A percentile compares a stretch with the other conserved stretches of the same genome.
phyloP scores from a whole-genome alignment of 2,113 vertebrate genomes.

The Macaca mulatta region DNA sequence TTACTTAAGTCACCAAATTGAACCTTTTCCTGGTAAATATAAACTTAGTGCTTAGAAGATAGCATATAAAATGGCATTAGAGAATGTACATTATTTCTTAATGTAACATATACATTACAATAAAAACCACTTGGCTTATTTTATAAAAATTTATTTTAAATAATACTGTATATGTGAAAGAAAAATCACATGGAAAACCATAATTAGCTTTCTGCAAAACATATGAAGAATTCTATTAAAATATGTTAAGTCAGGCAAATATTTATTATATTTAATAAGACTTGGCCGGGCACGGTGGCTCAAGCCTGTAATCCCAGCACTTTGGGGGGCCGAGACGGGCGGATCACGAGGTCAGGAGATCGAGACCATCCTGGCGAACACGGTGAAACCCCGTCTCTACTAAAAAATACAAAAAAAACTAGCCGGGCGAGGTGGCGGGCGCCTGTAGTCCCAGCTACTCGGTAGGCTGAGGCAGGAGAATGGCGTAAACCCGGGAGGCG shows the following conservation, averaged over 20 bases:
- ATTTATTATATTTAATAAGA: background rate
- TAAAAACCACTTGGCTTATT: slow-evolving; percentile 33
- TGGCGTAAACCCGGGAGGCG: too few species aligned
- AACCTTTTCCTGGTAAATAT: slow-evolving; percentile 31
- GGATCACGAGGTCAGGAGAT: too few species aligned
- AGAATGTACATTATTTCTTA: background rate
- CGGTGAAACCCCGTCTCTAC: too few species aligned
- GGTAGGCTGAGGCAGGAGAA: too few species aligned
- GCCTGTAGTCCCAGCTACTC: too few species aligned
- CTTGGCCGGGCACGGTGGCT: background rate
- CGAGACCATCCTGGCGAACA: too few species aligned
- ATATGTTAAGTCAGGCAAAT: slow-evolving; percentile 17
- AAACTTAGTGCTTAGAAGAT: slow-evolving; percentile 20
- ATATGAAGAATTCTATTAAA: background rate
- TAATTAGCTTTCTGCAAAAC: background rate
- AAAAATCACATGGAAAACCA: slow-evolving; percentile 47
- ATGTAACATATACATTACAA: background rate
- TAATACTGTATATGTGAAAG: slow-evolving; percentile 7
- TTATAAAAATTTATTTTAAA: slow-evolving; percentile 43
- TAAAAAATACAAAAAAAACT: too few species aligned
- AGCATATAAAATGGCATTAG: background rate
- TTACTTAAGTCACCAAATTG: background rate
- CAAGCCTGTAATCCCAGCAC: too few species aligned
- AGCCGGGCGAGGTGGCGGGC: too few species aligned
- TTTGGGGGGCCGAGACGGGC: too few species aligned